Conservation (phyloP, 1,140 invertebrate genomes). For the Drosophila pachea region DNA sequence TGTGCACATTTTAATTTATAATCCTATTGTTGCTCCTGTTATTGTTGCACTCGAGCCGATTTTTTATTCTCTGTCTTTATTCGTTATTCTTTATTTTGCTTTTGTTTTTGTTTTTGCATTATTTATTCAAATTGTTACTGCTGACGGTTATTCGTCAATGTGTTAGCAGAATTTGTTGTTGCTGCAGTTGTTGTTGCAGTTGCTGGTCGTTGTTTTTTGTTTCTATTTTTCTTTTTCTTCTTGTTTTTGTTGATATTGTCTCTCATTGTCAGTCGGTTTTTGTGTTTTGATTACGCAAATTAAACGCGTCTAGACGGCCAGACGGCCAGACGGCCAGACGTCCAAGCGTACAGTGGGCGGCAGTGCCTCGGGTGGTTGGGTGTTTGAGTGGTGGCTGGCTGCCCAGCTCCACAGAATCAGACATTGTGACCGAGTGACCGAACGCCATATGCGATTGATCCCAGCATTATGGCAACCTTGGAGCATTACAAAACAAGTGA, state of each 20-base stretch:
- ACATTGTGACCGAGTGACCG: conserved; percentile 43
- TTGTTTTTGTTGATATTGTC: conserved; percentile 57
- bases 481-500: conserved; percentile 1
- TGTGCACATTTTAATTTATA: conserved; percentile 61
- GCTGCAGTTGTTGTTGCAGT: conserved; percentile 9
- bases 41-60: conserved; percentile 41
- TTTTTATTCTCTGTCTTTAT: conserved; percentile 9
- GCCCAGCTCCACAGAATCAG: conserved; percentile 3
- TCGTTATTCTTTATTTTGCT: background rate
- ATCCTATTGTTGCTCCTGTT: conserved; percentile 41
- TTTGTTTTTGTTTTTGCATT: conserved; percentile 47
- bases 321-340: conserved; percentile 24
- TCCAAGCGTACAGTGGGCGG: conserved; percentile 17
- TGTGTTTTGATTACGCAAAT: conserved; percentile 75
- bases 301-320: conserved; percentile 68
- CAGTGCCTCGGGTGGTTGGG: background rate
- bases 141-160: conserved; percentile 42
- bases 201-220: conserved; percentile 16
- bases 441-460: conserved; percentile 39
- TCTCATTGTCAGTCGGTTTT: conserved; percentile 69
- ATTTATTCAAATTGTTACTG: conserved; percentile 63
- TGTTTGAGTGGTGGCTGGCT: no score
- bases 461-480: conserved; percentile 41
- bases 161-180: conserved; percentile 49
- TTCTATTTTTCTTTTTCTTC: conserved; percentile 34